These are phyloP conservation scores for Penaeus vannamei DNA, from an alignment of 1,140 invertebrate species.

Conservation along the genomic window DNA sequence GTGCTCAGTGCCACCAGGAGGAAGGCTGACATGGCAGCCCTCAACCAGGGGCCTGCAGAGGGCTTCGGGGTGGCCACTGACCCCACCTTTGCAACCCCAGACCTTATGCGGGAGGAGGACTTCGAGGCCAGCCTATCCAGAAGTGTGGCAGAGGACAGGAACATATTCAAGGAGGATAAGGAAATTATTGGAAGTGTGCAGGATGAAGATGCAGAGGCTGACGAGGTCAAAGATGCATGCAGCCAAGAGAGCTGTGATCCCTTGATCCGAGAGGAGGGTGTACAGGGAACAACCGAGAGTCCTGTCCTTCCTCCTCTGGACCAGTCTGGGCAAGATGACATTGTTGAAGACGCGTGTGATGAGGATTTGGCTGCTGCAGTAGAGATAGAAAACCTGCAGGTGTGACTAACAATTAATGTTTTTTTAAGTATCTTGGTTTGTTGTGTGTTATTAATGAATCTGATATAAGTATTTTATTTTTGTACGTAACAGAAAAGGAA, in stretches of 20 bases:
- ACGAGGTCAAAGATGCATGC: neutral
- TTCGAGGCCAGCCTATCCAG: neutral
- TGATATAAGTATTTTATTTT: neutral
- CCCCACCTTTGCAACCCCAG: slow-evolving; percentile 47
- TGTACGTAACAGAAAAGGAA: too few species aligned
- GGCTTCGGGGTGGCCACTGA: neutral
- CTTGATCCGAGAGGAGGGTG: too few species aligned
- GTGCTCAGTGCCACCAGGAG: slow-evolving; percentile 30
- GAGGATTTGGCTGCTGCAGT: slow-evolving; percentile 37
- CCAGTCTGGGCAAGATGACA: too few species aligned
- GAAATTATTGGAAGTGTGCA: slow-evolving; percentile 1
- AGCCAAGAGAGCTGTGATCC: neutral
- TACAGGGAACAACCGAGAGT: too few species aligned
- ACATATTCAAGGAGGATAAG: neutral
- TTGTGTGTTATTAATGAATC: neutral
- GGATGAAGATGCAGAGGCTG: neutral
- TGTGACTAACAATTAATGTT: slow-evolving; percentile 52
- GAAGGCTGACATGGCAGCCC: neutral
- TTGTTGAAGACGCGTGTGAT: neutral
- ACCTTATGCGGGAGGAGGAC: slow-evolving; percentile 21
- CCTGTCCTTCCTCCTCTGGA: too few species aligned
- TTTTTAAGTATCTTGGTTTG: neutral
- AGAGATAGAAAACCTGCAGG: slow-evolving; percentile 51
- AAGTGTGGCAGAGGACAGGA: neutral
- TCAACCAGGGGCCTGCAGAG: too few species aligned